These are phyloP conservation scores for Oscheius sp. DNA, from an alignment of 2,888 invertebrate genomes.

Conservation along the genomic window DNA sequence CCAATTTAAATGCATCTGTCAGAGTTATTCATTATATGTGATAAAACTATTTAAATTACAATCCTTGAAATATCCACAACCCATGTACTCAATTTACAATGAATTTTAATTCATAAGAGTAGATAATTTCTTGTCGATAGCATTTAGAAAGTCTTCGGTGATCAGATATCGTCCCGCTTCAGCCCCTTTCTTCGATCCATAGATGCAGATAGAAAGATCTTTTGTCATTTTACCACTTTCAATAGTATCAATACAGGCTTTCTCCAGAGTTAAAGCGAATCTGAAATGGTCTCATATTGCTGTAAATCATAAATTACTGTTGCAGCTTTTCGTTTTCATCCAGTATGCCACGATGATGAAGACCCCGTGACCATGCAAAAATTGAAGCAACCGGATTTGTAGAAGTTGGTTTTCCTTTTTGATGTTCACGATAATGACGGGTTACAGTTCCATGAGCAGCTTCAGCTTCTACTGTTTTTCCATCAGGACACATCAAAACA, in stretches of 20 bases:
- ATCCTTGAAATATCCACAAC: slow-evolving; percentile 1
- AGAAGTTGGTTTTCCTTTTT: slow-evolving; percentile 81
- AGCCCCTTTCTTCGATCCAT: slow-evolving; percentile 77
- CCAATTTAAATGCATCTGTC: background rate
- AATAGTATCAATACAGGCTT: slow-evolving; percentile 84
- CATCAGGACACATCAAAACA: slow-evolving; percentile 75
- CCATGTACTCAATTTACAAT: background rate
- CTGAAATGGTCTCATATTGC: slow-evolving; percentile 62
- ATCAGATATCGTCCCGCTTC: slow-evolving; percentile 74
- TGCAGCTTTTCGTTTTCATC: slow-evolving; percentile 81
- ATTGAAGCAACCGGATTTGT: slow-evolving; percentile 91
- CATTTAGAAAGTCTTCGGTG: slow-evolving; percentile 86
- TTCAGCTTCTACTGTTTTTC: slow-evolving; percentile 76
- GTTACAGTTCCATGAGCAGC: slow-evolving; percentile 77
- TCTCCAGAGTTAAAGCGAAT: slow-evolving; percentile 80
- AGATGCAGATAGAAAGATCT: slow-evolving; percentile 86
- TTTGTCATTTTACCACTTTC: slow-evolving; percentile 87
- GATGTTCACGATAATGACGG: slow-evolving; percentile 75
- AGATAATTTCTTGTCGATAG: slow-evolving; percentile 80
- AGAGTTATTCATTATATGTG: background rate
- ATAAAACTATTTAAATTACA: slow-evolving; percentile 17
- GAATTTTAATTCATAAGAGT: slow-evolving; percentile 46
- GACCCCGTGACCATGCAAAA: slow-evolving; percentile 88
- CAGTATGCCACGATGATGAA: slow-evolving; percentile 83
- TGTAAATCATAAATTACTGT: slow-evolving; percentile 69